Percentiles rank a stretch among this genome's conserved stretches.
Conservation (phyloP, 2,888 invertebrate species). For the Dichetophora obliterata region DNA sequence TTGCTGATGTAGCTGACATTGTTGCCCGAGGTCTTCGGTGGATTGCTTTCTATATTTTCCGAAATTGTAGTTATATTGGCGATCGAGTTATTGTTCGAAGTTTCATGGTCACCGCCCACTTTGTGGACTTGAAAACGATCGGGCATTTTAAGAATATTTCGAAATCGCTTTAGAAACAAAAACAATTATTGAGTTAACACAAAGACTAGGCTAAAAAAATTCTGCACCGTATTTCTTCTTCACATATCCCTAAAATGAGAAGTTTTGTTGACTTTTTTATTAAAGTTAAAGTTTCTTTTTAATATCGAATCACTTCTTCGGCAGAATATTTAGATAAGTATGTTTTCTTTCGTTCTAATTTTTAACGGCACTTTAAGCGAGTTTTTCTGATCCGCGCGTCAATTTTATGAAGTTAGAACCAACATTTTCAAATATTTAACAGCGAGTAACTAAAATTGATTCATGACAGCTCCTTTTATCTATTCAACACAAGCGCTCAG, state of each 20-base stretch:
- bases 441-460: constrained; percentile 51
- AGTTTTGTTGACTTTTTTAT: constrained; percentile 4
- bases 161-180: constrained; percentile 4
- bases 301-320: not conserved
- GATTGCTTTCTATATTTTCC: constrained; percentile 43
- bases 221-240: not conserved
- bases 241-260: not conserved
- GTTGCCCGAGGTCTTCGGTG: constrained; percentile 3
- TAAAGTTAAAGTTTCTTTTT: constrained; percentile 31
- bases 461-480: constrained; percentile 53
- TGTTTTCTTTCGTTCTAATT: constrained; percentile 12
- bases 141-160: constrained; percentile 53
- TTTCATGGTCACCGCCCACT: constrained; percentile 54
- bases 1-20: constrained; percentile 39
- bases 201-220: not conserved
- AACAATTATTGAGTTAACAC: not conserved
- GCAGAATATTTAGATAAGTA: not conserved
- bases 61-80: constrained; percentile 51
- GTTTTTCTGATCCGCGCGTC: not conserved
- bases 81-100: constrained; percentile 45
- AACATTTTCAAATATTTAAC: constrained; percentile 41
- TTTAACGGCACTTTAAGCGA: not conserved
- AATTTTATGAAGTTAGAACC: not conserved
- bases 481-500: constrained; percentile 23
- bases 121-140: constrained; percentile 64